Base-by-base conservation (phyloP, 2,113 vertebrate genomes). In the Hyla sarda region DNA sequence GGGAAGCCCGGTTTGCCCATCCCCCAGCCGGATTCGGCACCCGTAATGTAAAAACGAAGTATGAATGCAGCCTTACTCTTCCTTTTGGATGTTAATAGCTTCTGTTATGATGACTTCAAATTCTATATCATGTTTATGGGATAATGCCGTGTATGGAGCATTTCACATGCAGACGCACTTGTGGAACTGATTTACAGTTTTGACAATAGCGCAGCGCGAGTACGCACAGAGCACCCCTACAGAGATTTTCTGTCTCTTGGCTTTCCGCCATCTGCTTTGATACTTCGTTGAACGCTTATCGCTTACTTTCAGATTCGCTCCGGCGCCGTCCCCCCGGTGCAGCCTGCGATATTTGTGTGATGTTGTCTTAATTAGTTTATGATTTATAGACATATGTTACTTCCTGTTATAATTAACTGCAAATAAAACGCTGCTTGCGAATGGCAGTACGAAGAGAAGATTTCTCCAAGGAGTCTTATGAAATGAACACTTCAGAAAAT, bases 361-460 rank as follows among this genome's bases (percentile, higher is more conserved):
- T 32, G 23, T 54, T 32, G 52, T 58, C 48, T 47, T 86, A 79
- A 71, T 85, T 77, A 78, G 47, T 79, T 56, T 71, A 56, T 67
- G 14, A 56, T 80, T 80, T 86, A 23, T 17, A 72, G 32, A 80
- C 76, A 78, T 71, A 85, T 69, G 75, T 72, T n/a, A n/a, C n/a
- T n/a, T 54, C 17, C 10, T 56, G 52, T 54, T 71, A 80, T 69
- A 80, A 86, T 71, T 80, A 71, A 41, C 75, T 41, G 23, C 28
- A 79, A 28, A 79, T 79, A 34, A 45, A 47, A 16, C 10, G 21
- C 45, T 47, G 41, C 23, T n/a, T n/a, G 14, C 11, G 47, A 50
- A 32, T 28, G 23, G 3, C 23, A 2, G 72, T n/a, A n/a, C n/a
- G n/a, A n/a, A n/a, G n/a, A n/a, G n/a, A 1, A 74, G 47, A 76